Evolutionary conservation across 2,888 invertebrate genomes (phyloP), one percentile per base, ranked within the genome.

Genomic region (Parnassius mnemosyne): DNA sequence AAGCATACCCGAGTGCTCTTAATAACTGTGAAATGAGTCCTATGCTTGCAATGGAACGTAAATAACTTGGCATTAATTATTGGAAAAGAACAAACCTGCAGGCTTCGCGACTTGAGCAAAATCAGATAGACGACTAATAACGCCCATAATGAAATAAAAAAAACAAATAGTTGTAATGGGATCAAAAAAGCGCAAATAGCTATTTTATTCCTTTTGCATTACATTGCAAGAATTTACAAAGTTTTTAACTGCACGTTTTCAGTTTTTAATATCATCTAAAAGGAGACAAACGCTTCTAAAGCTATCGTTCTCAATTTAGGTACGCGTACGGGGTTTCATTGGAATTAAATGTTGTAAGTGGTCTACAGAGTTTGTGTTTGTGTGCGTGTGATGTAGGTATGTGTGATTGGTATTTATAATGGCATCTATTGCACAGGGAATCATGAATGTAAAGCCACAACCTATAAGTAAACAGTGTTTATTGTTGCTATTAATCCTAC

Each of bases 11-110:
- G 44, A 7, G 46, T 42, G 54, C 46, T 55, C 62, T 63, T 58
- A 57, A 61, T 52, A 56, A 63, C 58, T 59, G 51, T 59, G 58
- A 55, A 63, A 63, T 63, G 41, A 46, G 58, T 55, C 12, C 46
- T 55, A 54, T 53, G 57, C 57, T 25, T 46, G 54, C 57, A 61
- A 57, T 52, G 63, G 46, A 55, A 63, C 63, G 51, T 55, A 63
- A 63, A 58, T 58, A 44, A 13, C 42, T n/a, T 9, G 41, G 9
- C 44, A 51, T 56, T 61, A 47, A 56, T 63, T n/a, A 12, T 53
- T 57, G 47, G 61, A 61, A 57, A 53, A 25, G 52, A 43, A 55
- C 46, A 16, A 3, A 43, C 54, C 42, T 46, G 51, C 34, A 16
- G 12, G 1, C 25, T n/a, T 10, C 10, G 13, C 43, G 51, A 55